A percentile compares a stretch with the other conserved stretches of the same genome.
These are phyloP conservation scores for Lacanobia oleracea DNA, from an alignment of 2,888 invertebrate genomes.

Conservation along the genomic window DNA sequence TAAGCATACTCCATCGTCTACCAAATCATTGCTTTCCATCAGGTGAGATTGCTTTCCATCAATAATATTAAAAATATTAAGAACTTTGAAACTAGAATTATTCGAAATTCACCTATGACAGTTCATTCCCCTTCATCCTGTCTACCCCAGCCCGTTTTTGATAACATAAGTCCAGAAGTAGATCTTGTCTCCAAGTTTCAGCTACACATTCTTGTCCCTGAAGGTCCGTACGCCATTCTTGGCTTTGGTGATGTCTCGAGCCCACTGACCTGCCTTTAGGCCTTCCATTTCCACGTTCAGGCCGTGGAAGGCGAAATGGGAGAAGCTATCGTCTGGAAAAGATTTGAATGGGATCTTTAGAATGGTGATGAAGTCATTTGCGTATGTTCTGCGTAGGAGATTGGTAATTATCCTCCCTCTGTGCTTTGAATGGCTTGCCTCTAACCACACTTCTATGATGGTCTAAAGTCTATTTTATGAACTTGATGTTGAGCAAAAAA, in stretches of 20 bases:
- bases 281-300: conserved; percentile 93
- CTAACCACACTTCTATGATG: too few relatives aligned
- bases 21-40: too few relatives aligned
- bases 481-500: too few relatives aligned
- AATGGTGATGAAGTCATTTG: neutral
- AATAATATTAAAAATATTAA: neutral
- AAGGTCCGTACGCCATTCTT: conserved; percentile 93
- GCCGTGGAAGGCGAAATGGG: conserved; percentile 94
- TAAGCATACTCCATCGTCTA: too few relatives aligned
- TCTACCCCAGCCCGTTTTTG: conserved; percentile 92
- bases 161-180: conserved; percentile 95
- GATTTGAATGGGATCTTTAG: neutral
- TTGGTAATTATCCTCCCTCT: neutral
- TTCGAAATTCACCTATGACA: conserved; percentile 84
- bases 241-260: conserved; percentile 91
- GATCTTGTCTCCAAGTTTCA: conserved; percentile 92
- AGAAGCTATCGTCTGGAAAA: conserved; percentile 91
- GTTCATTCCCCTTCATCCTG: conserved; percentile 91
- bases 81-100: neutral
- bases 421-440: neutral
- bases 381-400: too few relatives aligned
- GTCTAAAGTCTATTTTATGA: too few relatives aligned
- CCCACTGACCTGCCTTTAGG: conserved; percentile 92
- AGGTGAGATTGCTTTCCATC: too few relatives aligned
- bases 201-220: conserved; percentile 89